Base-by-base conservation (phyloP, 1,140 invertebrate genomes). In the Drosophila neocordata region DNA sequence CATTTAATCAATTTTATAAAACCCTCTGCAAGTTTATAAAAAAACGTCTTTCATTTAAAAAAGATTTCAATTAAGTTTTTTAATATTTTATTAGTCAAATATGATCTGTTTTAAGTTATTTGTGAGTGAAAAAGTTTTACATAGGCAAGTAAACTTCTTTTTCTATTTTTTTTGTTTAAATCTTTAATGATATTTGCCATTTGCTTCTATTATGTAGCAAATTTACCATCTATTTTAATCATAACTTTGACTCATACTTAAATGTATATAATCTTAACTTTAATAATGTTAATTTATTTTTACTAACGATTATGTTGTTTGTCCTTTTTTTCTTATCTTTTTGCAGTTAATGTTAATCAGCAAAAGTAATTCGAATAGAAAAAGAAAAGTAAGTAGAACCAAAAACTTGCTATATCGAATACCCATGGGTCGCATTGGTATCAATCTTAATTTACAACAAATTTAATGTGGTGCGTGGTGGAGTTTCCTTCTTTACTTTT, bases 381-480 rank as follows among this genome's bases (percentile, higher is more conserved):
- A 41, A 60, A 7, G 4, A n/a, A 41, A 38, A 8, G 13, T 11
- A 27, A 59, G 53, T 56, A 56, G 24, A 18, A 22, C 53, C 1
- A 56, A 56, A 56, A 59, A 59, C 27, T 51, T 52, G 20, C 58
- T 24, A 15, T 22, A 51, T 41, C 24, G 27, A 37, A 53, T 59
- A 62, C 70, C 70, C 61, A 6, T 27, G 55, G 76, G 80, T 69
- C 48, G 48, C 67, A 78, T 69, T 65, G 59, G 82, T 82, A 85
- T 85, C 81, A 85, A 87, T 85, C 81, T 87, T 85, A 85, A 85
- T 85, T 87, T 87, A 82, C 82, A 87, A 63, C 65, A 82, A 87
- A 87, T 85, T 75, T 85, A 84, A 80, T 84, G 65, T n/a, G n/a
- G n/a, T n/a, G 62, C 73, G 77, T 20, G 41, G 41, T 48, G 8